Base-by-base conservation (phyloP, 2,888 invertebrate genomes). In the Proisotoma minuta region DNA sequence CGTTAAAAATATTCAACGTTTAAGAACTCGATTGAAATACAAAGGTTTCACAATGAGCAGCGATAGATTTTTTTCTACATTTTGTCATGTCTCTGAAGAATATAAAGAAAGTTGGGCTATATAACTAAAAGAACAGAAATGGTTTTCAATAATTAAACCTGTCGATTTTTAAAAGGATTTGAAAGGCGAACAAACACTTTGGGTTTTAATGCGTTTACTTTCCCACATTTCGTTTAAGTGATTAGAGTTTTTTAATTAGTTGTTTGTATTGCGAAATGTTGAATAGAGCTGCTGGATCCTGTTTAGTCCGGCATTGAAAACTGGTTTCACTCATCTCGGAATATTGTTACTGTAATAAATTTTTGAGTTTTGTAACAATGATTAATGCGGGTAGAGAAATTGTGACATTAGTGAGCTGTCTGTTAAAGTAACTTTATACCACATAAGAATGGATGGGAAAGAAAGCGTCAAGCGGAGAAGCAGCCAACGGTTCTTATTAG, bases 301-400 rank as follows among this genome's bases (percentile, higher is more conserved):
- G 20, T 43, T 43, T n/a, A 12, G 20, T 43, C 43, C 43, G 20
- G 43, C 43, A n/a, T 15, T 18, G 43, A 43, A 43, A 43, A 43
- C 43, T 18, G 43, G 43, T 43, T 43, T 43, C 20, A 5, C 5
- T n/a, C 18, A 43, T 10, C 28, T 28, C 28, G 18, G 12, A n/a
- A 52, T 10, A 26, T 10, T 5, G 18, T 8, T 5, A 47, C 28
- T 12, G 52, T 52, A 52, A 52, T 52, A 52, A 28, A 26, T 52
- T 52, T 52, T 26, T 52, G 4, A 29, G 52, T 52, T 50, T 43
- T 43, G 43, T 43, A 43, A 43, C 43, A n/a, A 43, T 43, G 43
- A 43, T 43, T 43, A 43, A 43, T 43, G 43, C 18, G 43, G 4
- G 43, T 18, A 43, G 43, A 43, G 18, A 43, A 15, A n/a, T 43